phyloP scores from a whole-genome alignment of 2,888 invertebrate species.

The Erannis defoliaria region DNA sequence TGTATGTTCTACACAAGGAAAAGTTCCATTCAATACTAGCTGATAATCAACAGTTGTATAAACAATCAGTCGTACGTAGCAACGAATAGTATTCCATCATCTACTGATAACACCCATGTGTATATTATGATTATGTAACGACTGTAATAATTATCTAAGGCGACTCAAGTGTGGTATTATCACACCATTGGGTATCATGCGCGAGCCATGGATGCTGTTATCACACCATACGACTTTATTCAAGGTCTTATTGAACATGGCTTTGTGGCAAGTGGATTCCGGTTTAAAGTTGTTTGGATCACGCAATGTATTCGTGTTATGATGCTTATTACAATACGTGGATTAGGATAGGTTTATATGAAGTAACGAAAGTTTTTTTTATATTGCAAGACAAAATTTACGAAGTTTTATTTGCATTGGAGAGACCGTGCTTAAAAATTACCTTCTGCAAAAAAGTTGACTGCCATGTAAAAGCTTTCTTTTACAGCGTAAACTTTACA shows the following conservation, averaged over 20 bases:
- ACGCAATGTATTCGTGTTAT: constrained; percentile 3
- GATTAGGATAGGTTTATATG: neutral
- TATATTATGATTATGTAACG: neutral
- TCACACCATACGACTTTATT: neutral
- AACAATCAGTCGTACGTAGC: neutral
- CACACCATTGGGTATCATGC: neutral
- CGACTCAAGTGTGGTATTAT: neutral
- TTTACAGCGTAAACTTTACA: too few relatives aligned
- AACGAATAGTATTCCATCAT: constrained; percentile 6
- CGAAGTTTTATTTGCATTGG: too few relatives aligned
- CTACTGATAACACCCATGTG: constrained; percentile 4
- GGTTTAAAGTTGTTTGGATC: constrained; percentile 3
- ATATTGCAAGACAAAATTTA: neutral
- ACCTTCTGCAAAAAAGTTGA: too few relatives aligned
- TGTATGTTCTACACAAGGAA: neutral
- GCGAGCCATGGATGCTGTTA: constrained; percentile 1
- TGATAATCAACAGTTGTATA: neutral
- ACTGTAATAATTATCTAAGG: constrained; percentile 2
- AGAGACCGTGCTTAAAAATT: too few relatives aligned
- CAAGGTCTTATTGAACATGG: neutral
- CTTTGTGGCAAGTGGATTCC: neutral
- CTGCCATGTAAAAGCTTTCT: too few relatives aligned
- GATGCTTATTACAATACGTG: neutral
- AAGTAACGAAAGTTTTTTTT: neutral
- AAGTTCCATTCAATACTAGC: neutral